Evolutionary conservation across 2,888 invertebrate species (phyloP).

Genomic region (Campaea margaritaria): DNA sequence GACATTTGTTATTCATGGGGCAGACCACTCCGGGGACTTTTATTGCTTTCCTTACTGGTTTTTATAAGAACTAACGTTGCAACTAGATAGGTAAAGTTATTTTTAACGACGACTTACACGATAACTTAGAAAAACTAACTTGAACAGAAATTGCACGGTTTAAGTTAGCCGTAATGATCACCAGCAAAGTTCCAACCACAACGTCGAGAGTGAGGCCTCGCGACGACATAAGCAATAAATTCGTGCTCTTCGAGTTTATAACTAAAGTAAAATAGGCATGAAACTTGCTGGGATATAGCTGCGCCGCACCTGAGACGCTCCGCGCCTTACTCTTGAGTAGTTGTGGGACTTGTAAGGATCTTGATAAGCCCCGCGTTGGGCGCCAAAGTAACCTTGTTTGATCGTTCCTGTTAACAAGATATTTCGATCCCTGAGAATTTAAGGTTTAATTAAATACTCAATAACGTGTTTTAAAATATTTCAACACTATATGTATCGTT

Average conservation of each 20-base stretch:
- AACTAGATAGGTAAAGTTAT: slow-evolving; percentile 8
- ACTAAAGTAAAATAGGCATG: slow-evolving; percentile 67
- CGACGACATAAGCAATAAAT: slow-evolving; percentile 59
- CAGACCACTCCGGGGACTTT: slow-evolving; percentile 29
- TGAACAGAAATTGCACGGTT: slow-evolving; percentile 36
- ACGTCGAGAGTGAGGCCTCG: slow-evolving; percentile 46
- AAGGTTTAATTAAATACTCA: no score
- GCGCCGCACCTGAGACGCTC: slow-evolving; percentile 72
- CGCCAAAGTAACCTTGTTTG: slow-evolving; percentile 71
- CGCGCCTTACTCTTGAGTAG: slow-evolving; percentile 59
- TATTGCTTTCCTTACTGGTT: slow-evolving; percentile 39
- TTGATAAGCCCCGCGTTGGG: slow-evolving; percentile 55
- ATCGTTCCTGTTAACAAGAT: slow-evolving; percentile 60
- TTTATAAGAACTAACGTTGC: slow-evolving; percentile 32
- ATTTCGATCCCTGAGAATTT: not conserved
- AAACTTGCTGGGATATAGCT: slow-evolving; percentile 71
- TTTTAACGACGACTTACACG: not conserved
- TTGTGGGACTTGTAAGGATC: slow-evolving; percentile 53
- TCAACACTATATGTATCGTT: slow-evolving; percentile 1
- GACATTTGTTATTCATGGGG: slow-evolving; percentile 42
- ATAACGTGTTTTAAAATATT: not conserved
- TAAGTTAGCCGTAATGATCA: slow-evolving; percentile 35
- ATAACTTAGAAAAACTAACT: slow-evolving; percentile 29
- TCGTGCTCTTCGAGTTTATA: slow-evolving; percentile 54
- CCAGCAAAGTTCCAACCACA: slow-evolving; percentile 51